Base-by-base conservation (phyloP, 1,140 invertebrate species). In the Solenopsis invicta region DNA sequence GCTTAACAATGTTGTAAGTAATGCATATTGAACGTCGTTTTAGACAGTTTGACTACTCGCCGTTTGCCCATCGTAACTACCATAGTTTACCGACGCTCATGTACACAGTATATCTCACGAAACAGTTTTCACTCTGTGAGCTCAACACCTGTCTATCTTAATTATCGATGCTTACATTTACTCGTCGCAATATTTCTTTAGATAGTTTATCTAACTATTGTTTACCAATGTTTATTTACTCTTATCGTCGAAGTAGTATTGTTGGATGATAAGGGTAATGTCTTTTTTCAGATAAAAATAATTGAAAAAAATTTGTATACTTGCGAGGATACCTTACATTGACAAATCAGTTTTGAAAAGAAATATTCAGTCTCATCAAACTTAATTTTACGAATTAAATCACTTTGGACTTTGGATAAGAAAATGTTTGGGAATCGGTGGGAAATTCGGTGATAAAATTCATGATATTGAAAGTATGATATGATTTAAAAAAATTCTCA, bases 11-110 rank as follows among this genome's bases (percentile, higher is more conserved):
- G 69, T 84, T 74, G 54, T 84, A 75, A 84, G 54, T 84, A 75
- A 84, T 84, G 69, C 80, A 84, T 84, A 84, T 84, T 75, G 80
- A 84, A 75, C 69, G 54, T 50, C n/a, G 59, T 24, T 75, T 74
- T 61, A 62, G 80, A 6, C 37, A 24, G 80, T 41, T 82, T 34
- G 67, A 29, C 37, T 67, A 37, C 29, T 72, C 54, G 8, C 18
- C 37, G 29, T 29, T 74, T 45, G 80, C 67, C 24, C 18, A 12
- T 48, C 80, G 16, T 74, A 82, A 82, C 52, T 59, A 37, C 3
- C 18, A 2, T n/a, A 34, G 13, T 61, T 41, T 24, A 29, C 48
- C 13, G n/a, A 21, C 34, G 54, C 24, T 45, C 45, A 34, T 74
- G 24, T 61, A 61, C 71, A 82, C 18, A 3, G 1, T 48, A 21